Base-by-base conservation (phyloP, 2,797 vertebrate genomes). In the Galaxias olidus region DNA sequence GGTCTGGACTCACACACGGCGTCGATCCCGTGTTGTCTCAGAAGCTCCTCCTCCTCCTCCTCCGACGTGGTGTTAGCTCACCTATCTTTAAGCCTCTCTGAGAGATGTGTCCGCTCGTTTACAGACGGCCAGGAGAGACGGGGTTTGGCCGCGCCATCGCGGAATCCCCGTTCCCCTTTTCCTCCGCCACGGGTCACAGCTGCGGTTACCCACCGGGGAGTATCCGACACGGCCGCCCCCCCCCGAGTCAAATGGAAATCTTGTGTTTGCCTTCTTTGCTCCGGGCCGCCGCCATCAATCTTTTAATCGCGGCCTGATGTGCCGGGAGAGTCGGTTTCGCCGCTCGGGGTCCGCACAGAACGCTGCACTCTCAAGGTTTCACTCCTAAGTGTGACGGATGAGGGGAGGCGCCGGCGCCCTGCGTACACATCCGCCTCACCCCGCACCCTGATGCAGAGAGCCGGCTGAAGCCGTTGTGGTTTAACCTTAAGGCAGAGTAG, bases 331-430 rank as follows among this genome's bases (percentile, higher is more conserved):
- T 59, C 12, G 42, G 63, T 61, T 72, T 66, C 63, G 30, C 30
- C 69, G 73, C 41, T 53, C 0, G 43, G 66, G 66, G 76, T 74
- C 60, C 58, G 3, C 69, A 45, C 76, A 77, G 78, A 61, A 55
- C 15, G 9, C 58, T 57, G 68, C 59, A 70, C 74, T 86, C 72
- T 79, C 83, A 87, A 86, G 82, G 82, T 79, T 85, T 84, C 73
- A 63, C 60, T 76, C 74, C 47, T 85, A 86, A 84, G 79, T 80
- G 77, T 84, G 87, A 88, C 78, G 81, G 82, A 89, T 87, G 84
- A 76, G 75, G 68, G 84, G 75, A 13, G 63, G 49, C 62, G 54
- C 55, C 6, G 65, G 46, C 61, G n/a, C 58, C 44, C 65, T 75
- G 61, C 58, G 19, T 18, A n/a, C 63, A 30, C 45, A 14, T 6